A percentile compares a stretch with the other conserved stretches of the same genome.
Evolutionary conservation across 2,113 vertebrate species (phyloP).

Genomic region (Hucho hucho): DNA sequence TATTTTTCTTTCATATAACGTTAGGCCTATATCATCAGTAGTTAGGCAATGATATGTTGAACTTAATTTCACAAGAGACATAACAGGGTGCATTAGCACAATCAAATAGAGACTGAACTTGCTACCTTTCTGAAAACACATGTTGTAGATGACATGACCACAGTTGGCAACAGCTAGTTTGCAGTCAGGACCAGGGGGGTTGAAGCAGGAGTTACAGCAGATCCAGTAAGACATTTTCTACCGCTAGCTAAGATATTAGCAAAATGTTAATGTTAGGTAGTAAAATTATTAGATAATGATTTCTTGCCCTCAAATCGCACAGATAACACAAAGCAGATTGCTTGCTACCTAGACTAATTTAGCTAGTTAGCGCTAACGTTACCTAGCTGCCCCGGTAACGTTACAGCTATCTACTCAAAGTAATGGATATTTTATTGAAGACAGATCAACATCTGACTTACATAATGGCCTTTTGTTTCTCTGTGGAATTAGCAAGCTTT

Average conservation of each 20-base stretch:
- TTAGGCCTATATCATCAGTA: neutral
- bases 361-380: too few species aligned
- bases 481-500: too few species aligned
- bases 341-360: too few species aligned
- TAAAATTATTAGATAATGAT: too few species aligned
- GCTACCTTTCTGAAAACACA: conserved; percentile 83
- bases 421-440: too few species aligned
- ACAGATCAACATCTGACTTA: too few species aligned
- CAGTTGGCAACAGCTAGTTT: conserved; percentile 82
- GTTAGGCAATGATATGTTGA: neutral
- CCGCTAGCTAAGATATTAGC: neutral
- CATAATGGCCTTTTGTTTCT: too few species aligned
- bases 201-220: conserved; percentile 86
- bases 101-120: neutral
- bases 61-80: neutral
- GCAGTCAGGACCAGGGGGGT: conserved; percentile 55
- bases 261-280: neutral
- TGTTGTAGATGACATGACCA: conserved; percentile 84
- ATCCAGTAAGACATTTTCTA: conserved; percentile 73
- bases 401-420: too few species aligned
- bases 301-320: too few species aligned
- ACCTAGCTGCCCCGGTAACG: too few species aligned
- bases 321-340: too few species aligned
- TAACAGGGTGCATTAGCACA: neutral
- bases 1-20: too few species aligned